Conservation (phyloP, 2,797 vertebrate species). For the Phalanger gymnotis region DNA sequence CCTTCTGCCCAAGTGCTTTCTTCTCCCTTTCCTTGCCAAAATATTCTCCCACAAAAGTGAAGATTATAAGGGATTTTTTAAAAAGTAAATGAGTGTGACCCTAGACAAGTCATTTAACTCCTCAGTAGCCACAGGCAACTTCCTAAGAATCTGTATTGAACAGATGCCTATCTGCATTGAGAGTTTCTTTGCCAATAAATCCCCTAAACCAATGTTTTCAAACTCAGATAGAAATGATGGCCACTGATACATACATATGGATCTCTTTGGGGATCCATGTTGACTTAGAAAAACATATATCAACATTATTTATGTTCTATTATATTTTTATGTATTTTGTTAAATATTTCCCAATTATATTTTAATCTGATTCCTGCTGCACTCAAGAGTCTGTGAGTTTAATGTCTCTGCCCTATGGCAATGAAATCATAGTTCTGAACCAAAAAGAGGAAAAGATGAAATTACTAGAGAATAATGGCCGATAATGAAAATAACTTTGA, state of each 20-base stretch:
- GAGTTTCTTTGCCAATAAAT: neutral
- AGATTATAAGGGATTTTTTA: neutral
- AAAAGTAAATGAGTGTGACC: neutral
- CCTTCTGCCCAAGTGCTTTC: neutral
- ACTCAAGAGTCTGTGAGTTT: neutral
- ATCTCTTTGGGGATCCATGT: neutral
- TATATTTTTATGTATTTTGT: neutral
- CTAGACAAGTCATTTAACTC: neutral
- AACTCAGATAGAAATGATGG: neutral
- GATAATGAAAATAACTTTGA: neutral
- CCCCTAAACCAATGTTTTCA: neutral
- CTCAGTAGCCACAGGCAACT: neutral
- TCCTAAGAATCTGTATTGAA: neutral
- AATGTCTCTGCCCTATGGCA: neutral
- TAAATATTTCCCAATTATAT: neutral
- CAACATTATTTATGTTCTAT: neutral
- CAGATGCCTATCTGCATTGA: neutral
- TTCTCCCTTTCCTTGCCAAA: neutral
- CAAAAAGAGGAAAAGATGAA: neutral
- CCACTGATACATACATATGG: neutral
- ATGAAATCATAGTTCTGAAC: neutral
- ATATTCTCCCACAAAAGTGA: neutral
- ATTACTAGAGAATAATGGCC: neutral
- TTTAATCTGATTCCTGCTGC: neutral
- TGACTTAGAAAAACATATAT: neutral